These are phyloP conservation scores for Acanthacorydalis orientalis DNA, from an alignment of 2,888 invertebrate species.

Conservation along the genomic window DNA sequence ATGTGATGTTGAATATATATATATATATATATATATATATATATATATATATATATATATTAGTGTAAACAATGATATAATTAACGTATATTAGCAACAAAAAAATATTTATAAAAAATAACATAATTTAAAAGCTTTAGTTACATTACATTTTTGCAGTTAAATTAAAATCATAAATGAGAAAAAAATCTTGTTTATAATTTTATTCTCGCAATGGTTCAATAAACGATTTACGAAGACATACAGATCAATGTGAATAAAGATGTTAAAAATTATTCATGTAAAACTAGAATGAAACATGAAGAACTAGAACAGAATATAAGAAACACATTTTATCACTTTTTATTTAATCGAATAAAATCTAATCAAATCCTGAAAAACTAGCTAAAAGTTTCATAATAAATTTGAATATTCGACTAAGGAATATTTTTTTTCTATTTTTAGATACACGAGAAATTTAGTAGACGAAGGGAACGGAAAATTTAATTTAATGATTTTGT, in stretches of 20 bases:
- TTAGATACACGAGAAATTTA: constrained; percentile 86
- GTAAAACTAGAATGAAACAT: neutral
- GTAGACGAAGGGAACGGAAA: constrained; percentile 93
- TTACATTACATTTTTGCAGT: no score
- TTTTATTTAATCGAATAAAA: neutral
- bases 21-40: constrained; percentile 2
- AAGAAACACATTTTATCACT: neutral
- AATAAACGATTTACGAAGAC: no score
- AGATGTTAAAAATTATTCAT: no score
- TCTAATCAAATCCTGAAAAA: neutral
- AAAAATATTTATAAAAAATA: no score
- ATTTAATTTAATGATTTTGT: constrained; percentile 93
- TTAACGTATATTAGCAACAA: no score
- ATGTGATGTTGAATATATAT: neutral
- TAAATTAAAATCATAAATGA: no score
- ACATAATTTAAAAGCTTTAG: no score
- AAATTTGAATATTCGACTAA: no score
- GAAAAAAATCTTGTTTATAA: no score
- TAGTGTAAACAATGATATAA: neutral
- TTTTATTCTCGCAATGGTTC: no score
- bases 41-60: constrained; percentile 2
- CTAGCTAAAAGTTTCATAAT: no score
- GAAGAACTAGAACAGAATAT: neutral
- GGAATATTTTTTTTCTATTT: neutral
- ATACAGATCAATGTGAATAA: no score